Evolutionary conservation across 2,888 invertebrate genomes (phyloP).

Genomic region (Temnothorax unifasciatus): DNA sequence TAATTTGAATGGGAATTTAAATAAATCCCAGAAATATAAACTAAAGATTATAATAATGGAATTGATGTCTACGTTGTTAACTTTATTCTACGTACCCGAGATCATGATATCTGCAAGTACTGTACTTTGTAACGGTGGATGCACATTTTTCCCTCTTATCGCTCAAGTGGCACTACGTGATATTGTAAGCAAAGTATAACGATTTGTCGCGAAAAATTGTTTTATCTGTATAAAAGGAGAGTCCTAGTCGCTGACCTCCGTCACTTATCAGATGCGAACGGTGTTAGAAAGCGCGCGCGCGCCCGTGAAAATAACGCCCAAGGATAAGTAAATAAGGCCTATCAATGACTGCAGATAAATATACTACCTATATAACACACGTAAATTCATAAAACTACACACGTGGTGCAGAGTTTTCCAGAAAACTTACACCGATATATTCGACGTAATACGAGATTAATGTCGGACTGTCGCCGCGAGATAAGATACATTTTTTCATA

Average conservation of each 20-base stretch:
- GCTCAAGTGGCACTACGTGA: conserved; percentile 48
- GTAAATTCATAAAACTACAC: conserved; percentile 53
- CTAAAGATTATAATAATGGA: background rate
- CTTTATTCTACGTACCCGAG: background rate
- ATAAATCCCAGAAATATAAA: background rate
- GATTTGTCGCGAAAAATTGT: conserved; percentile 12
- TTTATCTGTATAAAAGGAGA: conserved; percentile 34
- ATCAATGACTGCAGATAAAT: conserved; percentile 42
- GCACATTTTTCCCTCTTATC: conserved; percentile 51
- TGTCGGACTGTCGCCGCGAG: background rate
- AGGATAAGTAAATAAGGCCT: conserved; percentile 47
- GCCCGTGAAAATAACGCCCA: conserved; percentile 44
- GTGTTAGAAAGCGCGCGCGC: conserved; percentile 40
- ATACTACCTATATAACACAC: background rate
- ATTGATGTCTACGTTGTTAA: background rate
- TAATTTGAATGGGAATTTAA: background rate
- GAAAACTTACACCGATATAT: background rate
- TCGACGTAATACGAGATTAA: conserved; percentile 6
- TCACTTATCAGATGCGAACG: conserved; percentile 26
- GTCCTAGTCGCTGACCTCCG: conserved; percentile 16
- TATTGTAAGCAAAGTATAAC: conserved; percentile 33
- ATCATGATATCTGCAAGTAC: background rate
- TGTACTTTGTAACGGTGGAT: conserved; percentile 29
- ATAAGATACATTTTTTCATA: conserved; percentile 53
- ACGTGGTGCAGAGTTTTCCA: conserved; percentile 48